Base-by-base conservation (phyloP, 2,797 vertebrate genomes). In the Margarornis squamiger region DNA sequence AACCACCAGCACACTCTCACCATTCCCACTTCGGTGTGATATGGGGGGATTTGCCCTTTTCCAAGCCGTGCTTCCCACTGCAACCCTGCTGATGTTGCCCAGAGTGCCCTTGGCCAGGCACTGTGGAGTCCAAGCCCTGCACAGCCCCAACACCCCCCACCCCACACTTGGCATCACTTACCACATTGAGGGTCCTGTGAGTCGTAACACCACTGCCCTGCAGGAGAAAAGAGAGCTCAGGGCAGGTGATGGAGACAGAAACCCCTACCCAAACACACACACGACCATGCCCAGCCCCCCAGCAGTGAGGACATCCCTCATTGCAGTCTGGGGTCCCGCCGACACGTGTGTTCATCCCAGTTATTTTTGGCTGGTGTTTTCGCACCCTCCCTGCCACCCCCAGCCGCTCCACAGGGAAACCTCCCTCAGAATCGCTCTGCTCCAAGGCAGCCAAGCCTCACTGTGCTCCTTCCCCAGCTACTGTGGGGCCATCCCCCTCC, bases 201-300 rank as follows among this genome's bases (percentile, higher is more conserved):
- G 72, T 97, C 88, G 0, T 97, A 98, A 85, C 97, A 98, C 97
- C 97, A 97, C 52, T 92, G 52, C 12, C 95, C 97, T 98, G 92
- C 0, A 0, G 82, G 90, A 90, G 86, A 91, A 10, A 94, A 54
- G 11, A 90, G 30, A 79, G 62, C 65, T 93, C 61, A 39, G 68
- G 49, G 29, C 32, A 43, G 70, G 36, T 3, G 29, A 17, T 4
- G 9, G 39, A 71, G 48, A 51, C n/a, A 26, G n/a, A 24, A 3
- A 18, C 30, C 72, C 8, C 63, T 32, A 36, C 68, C 70, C 70
- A 74, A 48, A 18, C 49, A 75, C 58, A 39, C 49, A 85, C 41
- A 3, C 0, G 0, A 79, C 75, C 7, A 0, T 83, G 34, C 79
- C 86, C 8, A 2, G 4, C 29, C 75, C 67, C 74, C n/a, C 1